phyloP scores from a whole-genome alignment of 1,140 invertebrate genomes.

The Oryzaephilus surinamensis region DNA sequence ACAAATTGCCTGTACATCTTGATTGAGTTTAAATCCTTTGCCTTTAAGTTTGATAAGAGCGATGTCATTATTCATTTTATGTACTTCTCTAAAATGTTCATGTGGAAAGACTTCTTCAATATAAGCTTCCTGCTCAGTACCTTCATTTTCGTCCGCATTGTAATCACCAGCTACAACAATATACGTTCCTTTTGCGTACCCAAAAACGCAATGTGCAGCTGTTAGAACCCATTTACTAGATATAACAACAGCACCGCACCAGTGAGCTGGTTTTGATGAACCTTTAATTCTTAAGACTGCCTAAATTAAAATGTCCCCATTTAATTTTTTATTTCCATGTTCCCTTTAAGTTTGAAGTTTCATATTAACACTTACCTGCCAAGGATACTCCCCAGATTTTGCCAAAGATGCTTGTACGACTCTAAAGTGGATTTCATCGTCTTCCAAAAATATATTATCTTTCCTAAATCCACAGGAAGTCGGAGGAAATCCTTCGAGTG shows the following conservation, averaged over 20 bases:
- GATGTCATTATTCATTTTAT: constrained; percentile 64
- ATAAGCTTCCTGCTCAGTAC: constrained; percentile 51
- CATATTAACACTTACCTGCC: too few relatives aligned
- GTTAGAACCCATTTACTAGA: constrained; percentile 58
- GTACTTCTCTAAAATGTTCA: constrained; percentile 51
- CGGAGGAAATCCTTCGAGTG: neutral
- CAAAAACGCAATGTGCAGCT: constrained; percentile 68
- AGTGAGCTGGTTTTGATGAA: constrained; percentile 48
- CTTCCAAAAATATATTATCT: constrained; percentile 37
- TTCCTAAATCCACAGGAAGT: constrained; percentile 38
- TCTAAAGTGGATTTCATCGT: constrained; percentile 39
- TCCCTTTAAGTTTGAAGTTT: constrained; percentile 10
- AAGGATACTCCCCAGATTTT: constrained; percentile 57
- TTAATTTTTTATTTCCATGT: constrained; percentile 1
- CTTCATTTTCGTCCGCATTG: constrained; percentile 53
- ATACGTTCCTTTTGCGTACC: constrained; percentile 50
- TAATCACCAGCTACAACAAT: constrained; percentile 61
- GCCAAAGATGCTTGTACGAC: constrained; percentile 47
- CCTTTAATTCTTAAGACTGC: constrained; percentile 56
- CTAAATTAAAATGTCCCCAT: constrained; percentile 30
- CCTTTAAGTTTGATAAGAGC: constrained; percentile 58
- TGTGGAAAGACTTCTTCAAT: constrained; percentile 60
- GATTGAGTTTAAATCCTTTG: constrained; percentile 49
- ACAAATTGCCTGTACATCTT: constrained; percentile 64
- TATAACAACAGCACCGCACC: constrained; percentile 69